These are phyloP conservation scores for Bostrychus sinensis DNA, from an alignment of 2,113 vertebrate species.

Conservation along the genomic window DNA sequence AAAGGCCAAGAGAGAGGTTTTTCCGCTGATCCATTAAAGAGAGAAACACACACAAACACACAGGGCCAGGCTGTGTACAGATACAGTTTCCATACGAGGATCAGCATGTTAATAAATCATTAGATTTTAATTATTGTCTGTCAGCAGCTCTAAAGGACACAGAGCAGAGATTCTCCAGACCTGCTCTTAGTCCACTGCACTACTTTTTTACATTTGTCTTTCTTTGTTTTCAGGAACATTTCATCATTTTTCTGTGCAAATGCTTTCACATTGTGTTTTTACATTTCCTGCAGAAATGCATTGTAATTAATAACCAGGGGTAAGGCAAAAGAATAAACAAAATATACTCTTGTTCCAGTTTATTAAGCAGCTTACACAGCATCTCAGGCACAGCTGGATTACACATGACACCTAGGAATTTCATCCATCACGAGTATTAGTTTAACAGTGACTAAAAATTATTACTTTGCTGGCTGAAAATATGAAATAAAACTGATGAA, in stretches of 20 bases:
- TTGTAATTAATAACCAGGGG: not conserved
- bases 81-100: slow-evolving; percentile 76
- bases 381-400: slow-evolving; percentile 34
- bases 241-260: slow-evolving; percentile 39
- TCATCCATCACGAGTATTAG: slow-evolving; percentile 28
- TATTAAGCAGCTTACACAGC: slow-evolving; percentile 27
- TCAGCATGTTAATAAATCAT: slow-evolving; percentile 80
- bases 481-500: not conserved
- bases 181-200: slow-evolving; percentile 51
- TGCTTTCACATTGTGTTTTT: slow-evolving; percentile 12
- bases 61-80: slow-evolving; percentile 48
- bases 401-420: slow-evolving; percentile 21
- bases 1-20: slow-evolving; percentile 66
- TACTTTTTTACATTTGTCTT: slow-evolving; percentile 38
- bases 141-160: slow-evolving; percentile 66
- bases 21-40: slow-evolving; percentile 71
- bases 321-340: slow-evolving; percentile 34
- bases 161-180: slow-evolving; percentile 77
- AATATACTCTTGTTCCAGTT: slow-evolving; percentile 26
- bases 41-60: slow-evolving; percentile 39
- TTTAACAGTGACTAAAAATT: not conserved
- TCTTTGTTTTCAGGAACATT: slow-evolving; percentile 29
- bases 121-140: slow-evolving; percentile 81
- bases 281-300: slow-evolving; percentile 2
- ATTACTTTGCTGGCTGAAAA: slow-evolving; percentile 11